Conservation (phyloP, 1,140 invertebrate species). For the Triops longicaudatus region DNA sequence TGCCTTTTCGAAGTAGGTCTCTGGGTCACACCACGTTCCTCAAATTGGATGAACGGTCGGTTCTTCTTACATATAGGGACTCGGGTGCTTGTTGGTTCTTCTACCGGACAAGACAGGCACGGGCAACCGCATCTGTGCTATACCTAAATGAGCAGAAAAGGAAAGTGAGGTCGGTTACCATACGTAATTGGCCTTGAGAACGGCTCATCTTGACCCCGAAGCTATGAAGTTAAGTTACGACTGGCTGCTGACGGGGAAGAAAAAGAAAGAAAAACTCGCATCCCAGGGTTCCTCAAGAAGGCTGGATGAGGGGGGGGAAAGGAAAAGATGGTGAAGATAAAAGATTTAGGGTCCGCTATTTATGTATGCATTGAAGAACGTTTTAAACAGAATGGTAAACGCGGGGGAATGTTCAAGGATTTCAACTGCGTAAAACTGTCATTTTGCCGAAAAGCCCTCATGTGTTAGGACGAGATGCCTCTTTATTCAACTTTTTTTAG, state of each 20-base stretch:
- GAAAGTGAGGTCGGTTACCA: constrained; percentile 11
- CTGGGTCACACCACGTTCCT: background rate
- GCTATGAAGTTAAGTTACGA: background rate
- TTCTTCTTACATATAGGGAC: background rate
- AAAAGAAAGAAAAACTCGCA: background rate
- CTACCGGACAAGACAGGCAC: background rate
- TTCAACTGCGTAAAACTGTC: background rate
- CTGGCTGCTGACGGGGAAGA: background rate
- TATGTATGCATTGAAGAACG: background rate
- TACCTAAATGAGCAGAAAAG: background rate
- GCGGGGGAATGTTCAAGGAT: background rate
- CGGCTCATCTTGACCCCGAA: constrained; percentile 8
- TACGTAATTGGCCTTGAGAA: background rate
- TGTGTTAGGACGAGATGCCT: background rate
- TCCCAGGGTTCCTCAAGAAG: background rate
- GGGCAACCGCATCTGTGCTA: background rate
- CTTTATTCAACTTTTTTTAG: background rate
- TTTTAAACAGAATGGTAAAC: background rate
- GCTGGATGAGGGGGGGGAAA: background rate
- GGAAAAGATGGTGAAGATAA: background rate
- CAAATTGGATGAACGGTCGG: background rate
- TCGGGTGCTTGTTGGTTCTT: background rate
- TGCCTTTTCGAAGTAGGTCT: background rate
- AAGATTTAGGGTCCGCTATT: background rate
- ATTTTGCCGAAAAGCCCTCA: background rate